Conservation (phyloP, 2,888 invertebrate species). For the Sepioteuthis lessoniana region DNA sequence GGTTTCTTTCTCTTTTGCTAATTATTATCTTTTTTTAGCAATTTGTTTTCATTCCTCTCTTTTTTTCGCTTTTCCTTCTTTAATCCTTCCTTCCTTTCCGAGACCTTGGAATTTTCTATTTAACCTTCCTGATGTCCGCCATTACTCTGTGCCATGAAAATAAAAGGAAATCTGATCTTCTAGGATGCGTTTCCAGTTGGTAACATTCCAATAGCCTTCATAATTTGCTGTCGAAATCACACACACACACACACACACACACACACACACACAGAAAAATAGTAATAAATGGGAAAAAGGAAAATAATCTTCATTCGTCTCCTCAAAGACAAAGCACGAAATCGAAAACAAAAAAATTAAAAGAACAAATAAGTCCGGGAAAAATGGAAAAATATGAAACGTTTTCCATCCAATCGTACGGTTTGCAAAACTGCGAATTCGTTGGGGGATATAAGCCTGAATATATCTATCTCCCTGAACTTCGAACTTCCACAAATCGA, state of each 20-base stretch:
- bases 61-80: too few relatives aligned
- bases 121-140: not conserved
- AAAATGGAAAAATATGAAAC: not conserved
- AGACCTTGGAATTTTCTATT: not conserved
- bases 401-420: not conserved
- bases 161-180: slow-evolving; percentile 5
- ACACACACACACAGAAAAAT: too few relatives aligned
- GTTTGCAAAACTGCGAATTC: not conserved
- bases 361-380: too few relatives aligned
- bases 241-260: too few relatives aligned
- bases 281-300: not conserved
- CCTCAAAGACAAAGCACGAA: not conserved
- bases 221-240: slow-evolving; percentile 10
- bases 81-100: too few relatives aligned
- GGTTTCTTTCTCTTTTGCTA: too few relatives aligned
- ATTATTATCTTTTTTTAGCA: too few relatives aligned
- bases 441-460: not conserved
- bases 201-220: slow-evolving; percentile 16
- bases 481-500: not conserved
- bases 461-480: not conserved
- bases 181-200: not conserved
- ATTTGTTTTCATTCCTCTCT: too few relatives aligned
- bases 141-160: not conserved
- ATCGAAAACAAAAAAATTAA: not conserved
- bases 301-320: not conserved